Percentiles rank a stretch among this genome's conserved stretches.
Evolutionary conservation across 2,113 vertebrate genomes (phyloP).

Genomic region (Ornithorhynchus anatinus): DNA sequence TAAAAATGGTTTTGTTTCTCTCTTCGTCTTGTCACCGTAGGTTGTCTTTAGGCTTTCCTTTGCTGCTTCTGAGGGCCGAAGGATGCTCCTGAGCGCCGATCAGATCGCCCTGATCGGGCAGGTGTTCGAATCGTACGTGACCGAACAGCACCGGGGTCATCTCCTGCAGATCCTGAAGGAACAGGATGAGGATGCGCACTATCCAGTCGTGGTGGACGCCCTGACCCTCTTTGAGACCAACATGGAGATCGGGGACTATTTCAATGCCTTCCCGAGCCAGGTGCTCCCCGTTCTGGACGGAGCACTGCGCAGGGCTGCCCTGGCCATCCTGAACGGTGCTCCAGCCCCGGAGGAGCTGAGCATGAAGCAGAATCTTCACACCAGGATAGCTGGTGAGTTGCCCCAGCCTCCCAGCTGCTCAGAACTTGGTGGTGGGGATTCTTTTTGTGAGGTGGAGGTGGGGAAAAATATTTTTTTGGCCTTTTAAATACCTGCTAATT

Average conservation of each 20-base stretch:
- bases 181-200: slow-evolving; percentile 73
- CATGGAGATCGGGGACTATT: slow-evolving; percentile 94
- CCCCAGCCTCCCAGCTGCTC: not conserved
- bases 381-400: slow-evolving; percentile 85
- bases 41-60: not conserved
- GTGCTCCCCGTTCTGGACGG: slow-evolving; percentile 86
- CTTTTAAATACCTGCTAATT: not conserved
- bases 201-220: slow-evolving; percentile 85
- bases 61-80: not conserved
- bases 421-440: not conserved
- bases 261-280: slow-evolving; percentile 83
- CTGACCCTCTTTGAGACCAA: slow-evolving; percentile 93
- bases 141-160: slow-evolving; percentile 82
- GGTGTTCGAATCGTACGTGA: slow-evolving; percentile 86
- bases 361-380: slow-evolving; percentile 81
- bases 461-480: not conserved
- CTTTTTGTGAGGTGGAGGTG: not conserved
- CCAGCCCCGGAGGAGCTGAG: slow-evolving; percentile 19
- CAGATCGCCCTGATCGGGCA: slow-evolving; percentile 81
- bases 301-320: slow-evolving; percentile 76
- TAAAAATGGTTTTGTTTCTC: too few species aligned
- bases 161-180: slow-evolving; percentile 76
- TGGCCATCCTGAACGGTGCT: slow-evolving; percentile 50
- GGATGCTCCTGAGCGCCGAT: slow-evolving; percentile 76
- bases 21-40: not conserved